Evolutionary conservation across 92 coral and sea anemone species (phyloP).

Genomic region (Isaurus tuberculatus): DNA sequence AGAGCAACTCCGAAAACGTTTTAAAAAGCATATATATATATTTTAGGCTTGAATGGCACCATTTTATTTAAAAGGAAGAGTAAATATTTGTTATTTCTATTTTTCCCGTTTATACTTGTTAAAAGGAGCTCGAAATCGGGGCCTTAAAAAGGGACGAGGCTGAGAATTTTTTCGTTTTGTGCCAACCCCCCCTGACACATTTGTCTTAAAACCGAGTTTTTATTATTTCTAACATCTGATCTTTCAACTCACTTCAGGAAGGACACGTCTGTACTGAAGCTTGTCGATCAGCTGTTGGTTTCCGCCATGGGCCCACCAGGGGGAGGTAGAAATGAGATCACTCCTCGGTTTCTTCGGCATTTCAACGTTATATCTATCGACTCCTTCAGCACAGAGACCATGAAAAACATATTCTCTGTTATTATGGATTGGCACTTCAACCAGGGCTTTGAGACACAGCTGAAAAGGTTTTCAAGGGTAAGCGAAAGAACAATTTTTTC

Average conservation of each 20-base stretch:
- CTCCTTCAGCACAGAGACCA: constrained; percentile 89
- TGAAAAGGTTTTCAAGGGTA: constrained; percentile 94
- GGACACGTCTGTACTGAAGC: constrained; percentile 86
- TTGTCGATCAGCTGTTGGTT: constrained; percentile 87
- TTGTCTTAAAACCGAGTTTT: too few species aligned
- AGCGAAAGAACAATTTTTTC: background rate
- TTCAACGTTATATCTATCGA: constrained; percentile 95
- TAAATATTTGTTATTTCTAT: too few species aligned
- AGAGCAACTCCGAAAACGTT: too few species aligned
- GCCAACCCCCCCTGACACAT: too few species aligned
- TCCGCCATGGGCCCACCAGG: constrained; percentile 99
- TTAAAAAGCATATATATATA: too few species aligned
- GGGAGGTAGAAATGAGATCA: constrained; percentile 95
- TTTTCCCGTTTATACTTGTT: too few species aligned
- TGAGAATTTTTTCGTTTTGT: too few species aligned
- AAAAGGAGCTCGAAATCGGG: too few species aligned
- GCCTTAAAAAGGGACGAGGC: too few species aligned
- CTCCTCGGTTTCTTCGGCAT: constrained; percentile 92
- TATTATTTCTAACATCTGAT: background rate
- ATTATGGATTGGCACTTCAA: constrained; percentile 99
- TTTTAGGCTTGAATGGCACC: too few species aligned
- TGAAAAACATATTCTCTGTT: constrained; percentile 94
- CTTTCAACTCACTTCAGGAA: constrained; percentile 60
- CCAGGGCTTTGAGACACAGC: constrained; percentile 94
- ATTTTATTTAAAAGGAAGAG: too few species aligned